phyloP scores from a whole-genome alignment of 2,113 vertebrate genomes.

The Colinus virginianus region DNA sequence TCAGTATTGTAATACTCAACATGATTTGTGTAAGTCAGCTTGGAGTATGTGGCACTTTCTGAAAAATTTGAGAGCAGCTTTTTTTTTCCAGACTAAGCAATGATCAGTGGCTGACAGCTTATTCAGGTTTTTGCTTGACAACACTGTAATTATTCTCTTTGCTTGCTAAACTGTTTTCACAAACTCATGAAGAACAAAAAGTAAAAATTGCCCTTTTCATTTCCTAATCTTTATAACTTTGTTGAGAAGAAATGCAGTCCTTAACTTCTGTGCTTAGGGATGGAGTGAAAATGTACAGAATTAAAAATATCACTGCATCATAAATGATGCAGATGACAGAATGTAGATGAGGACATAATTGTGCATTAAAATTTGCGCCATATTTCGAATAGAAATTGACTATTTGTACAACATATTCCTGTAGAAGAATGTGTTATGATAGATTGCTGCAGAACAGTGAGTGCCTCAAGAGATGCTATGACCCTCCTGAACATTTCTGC shows the following conservation, averaged over 20 bases:
- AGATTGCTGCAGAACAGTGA: not conserved
- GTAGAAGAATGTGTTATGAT: not conserved
- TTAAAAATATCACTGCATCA: not conserved
- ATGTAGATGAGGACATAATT: not conserved
- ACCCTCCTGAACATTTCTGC: not conserved
- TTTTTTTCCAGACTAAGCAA: not conserved
- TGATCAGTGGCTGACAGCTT: slow-evolving; percentile 15
- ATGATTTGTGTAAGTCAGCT: slow-evolving; percentile 28
- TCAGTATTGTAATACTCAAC: not conserved
- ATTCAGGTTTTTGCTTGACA: not conserved
- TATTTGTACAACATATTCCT: not conserved
- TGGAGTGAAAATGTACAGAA: not conserved
- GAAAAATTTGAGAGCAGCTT: slow-evolving; percentile 7
- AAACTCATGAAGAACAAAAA: not conserved
- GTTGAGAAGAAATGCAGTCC: not conserved
- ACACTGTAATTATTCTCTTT: not conserved
- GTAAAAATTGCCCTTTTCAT: not conserved
- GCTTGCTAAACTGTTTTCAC: slow-evolving; percentile 9
- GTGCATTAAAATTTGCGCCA: not conserved
- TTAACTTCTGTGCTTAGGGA: not conserved
- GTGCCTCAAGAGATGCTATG: not conserved
- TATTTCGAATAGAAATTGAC: not conserved
- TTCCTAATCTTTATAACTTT: not conserved
- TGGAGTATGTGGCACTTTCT: slow-evolving; percentile 19
- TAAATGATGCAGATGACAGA: not conserved